Percentiles rank a stretch among this genome's conserved stretches.
Evolutionary conservation across 2,797 vertebrate genomes (phyloP).

Genomic region (Sebastes kiyomatsui): DNA sequence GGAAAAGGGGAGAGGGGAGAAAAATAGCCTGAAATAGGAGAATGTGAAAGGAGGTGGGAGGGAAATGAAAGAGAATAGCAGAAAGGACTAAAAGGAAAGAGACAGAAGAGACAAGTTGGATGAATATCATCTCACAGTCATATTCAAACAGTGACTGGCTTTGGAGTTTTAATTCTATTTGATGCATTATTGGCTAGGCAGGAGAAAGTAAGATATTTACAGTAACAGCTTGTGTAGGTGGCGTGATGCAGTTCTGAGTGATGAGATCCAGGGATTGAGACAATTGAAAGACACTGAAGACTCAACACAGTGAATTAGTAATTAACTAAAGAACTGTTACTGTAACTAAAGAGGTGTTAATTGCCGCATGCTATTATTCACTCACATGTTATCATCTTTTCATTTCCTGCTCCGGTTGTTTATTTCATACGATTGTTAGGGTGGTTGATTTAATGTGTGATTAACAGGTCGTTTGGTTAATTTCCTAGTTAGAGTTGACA

Average conservation of each 20-base stretch:
- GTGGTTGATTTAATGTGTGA: not conserved
- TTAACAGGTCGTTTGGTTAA: not conserved
- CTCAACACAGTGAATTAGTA: not conserved
- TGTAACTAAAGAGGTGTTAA: not conserved
- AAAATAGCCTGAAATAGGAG: conserved; percentile 6
- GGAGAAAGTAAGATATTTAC: not conserved
- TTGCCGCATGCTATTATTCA: not conserved
- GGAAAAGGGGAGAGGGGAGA: not conserved
- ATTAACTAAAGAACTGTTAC: not conserved
- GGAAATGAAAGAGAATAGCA: not conserved
- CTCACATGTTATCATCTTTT: not conserved
- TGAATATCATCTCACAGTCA: conserved; percentile 13
- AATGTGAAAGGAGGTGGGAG: not conserved
- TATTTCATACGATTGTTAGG: not conserved
- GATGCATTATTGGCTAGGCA: conserved; percentile 33
- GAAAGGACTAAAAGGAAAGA: not conserved
- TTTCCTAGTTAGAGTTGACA: not conserved
- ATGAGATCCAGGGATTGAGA: not conserved
- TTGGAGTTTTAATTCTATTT: conserved; percentile 43
- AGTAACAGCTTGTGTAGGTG: not conserved
- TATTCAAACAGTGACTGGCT: conserved; percentile 11
- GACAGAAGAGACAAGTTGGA: not conserved
- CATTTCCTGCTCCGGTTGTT: not conserved
- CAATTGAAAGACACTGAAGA: not conserved
- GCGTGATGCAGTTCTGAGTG: not conserved